phyloP scores from a whole-genome alignment of 2,113 vertebrate genomes.

The Desmodus rotundus region DNA sequence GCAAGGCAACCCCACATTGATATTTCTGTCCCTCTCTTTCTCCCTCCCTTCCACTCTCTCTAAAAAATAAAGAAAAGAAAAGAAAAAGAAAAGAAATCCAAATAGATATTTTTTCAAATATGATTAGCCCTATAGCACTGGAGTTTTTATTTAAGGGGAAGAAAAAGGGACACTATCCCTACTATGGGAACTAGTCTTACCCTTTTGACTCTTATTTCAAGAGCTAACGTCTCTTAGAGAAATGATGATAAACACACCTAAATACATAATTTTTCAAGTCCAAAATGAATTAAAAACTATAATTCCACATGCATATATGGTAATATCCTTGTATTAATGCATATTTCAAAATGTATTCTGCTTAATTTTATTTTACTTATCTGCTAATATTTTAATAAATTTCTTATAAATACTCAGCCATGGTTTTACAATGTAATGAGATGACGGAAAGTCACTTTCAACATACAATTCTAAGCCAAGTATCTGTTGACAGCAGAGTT shows the following conservation, averaged over 20 bases:
- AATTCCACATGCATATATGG: not conserved
- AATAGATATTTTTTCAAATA: not conserved
- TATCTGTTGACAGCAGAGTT: slow-evolving; percentile 13
- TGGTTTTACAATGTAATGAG: not conserved
- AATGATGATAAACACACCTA: not conserved
- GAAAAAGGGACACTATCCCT: not conserved
- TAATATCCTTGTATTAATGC: not conserved
- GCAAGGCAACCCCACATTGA: too few relatives aligned
- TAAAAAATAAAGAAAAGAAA: too few relatives aligned
- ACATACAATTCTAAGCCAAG: not conserved
- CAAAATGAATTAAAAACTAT: not conserved
- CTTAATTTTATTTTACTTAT: not conserved
- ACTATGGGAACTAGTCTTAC: not conserved
- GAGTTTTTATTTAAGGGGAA: not conserved
- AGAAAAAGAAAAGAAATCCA: not conserved
- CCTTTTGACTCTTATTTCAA: not conserved
- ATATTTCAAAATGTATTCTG: not conserved
- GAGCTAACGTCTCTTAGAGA: not conserved
- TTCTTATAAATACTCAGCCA: not conserved
- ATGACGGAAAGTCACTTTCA: not conserved
- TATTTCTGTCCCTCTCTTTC: too few relatives aligned
- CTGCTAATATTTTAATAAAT: not conserved
- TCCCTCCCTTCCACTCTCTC: too few relatives aligned
- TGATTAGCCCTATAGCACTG: not conserved
- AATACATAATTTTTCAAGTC: not conserved